These are phyloP conservation scores for Nyctereutes procyonoides DNA, from an alignment of 2,113 vertebrate genomes.

Conservation along the genomic window DNA sequence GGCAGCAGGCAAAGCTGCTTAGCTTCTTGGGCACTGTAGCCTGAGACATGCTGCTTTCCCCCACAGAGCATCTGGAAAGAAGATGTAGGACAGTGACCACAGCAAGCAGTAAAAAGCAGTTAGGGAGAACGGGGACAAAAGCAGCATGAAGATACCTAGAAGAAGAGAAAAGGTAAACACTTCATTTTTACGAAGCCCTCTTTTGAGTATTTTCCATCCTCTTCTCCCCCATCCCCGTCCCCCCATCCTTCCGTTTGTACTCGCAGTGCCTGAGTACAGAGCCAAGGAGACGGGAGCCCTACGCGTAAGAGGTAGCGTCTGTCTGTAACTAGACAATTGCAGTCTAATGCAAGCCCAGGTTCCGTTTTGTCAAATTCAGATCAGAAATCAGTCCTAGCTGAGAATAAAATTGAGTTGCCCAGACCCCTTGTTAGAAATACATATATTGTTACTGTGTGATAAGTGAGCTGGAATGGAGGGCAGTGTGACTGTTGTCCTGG, in stretches of 20 bases:
- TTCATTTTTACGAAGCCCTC: neutral
- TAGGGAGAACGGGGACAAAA: slow-evolving; percentile 88
- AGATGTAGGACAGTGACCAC: slow-evolving; percentile 95
- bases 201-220: neutral
- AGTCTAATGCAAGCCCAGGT: neutral
- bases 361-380: neutral
- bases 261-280: neutral
- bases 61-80: slow-evolving; percentile 94
- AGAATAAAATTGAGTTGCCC: slow-evolving; percentile 13
- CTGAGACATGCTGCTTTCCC: slow-evolving; percentile 87
- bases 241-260: neutral
- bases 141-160: slow-evolving; percentile 89
- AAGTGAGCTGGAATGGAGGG: neutral
- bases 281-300: neutral
- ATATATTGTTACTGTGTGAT: slow-evolving; percentile 50
- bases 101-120: slow-evolving; percentile 93
- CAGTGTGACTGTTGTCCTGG: slow-evolving; percentile 40
- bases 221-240: neutral
- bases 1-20: neutral
- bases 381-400: neutral
- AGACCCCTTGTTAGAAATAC: neutral
- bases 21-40: neutral
- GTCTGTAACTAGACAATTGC: neutral
- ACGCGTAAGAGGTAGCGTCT: neutral
- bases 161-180: neutral